Base-by-base conservation (phyloP, 2,113 vertebrate species). In the Vulpes lagopus region DNA sequence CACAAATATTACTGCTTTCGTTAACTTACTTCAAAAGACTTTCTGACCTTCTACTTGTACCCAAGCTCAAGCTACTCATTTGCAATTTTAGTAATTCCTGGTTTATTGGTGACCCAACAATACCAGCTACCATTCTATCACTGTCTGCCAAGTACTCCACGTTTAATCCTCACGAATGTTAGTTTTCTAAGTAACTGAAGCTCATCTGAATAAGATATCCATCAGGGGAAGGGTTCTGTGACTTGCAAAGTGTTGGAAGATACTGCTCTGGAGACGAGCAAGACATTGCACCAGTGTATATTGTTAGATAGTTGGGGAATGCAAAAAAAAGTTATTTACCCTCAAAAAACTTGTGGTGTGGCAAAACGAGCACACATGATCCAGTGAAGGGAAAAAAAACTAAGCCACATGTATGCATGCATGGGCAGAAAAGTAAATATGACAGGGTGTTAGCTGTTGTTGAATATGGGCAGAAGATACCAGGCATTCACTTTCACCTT, bases 1-100 rank as follows among this genome's bases (percentile, higher is more conserved):
- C 91, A 90, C 95, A 69, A 69, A 57, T 95, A 87, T 88, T 91
- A 64, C 53, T 38, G 93, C 32, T 49, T 88, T 96, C 86, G 81
- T 95, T 91, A 90, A 64, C 69, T 94, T 64, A 67, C 32, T 94
- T 87, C 67, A 83, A 67, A 95, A 76, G 62, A 7, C 62, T 94
- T 64, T 38, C 53, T 81, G 30, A 86, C 81, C 67, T 78, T 27
- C 51, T 92, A 55, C 87, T 89, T 83, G 67, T 57, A 57, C 49
- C 14, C 1, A n/a, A 22, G 27, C 14, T 51, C 51, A 87, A 69
- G 35, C 79, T 80, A n/a, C 69, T 91, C 2, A 0, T 60, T 89
- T 57, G 16, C 55, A 62, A 6, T 93, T 95, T 95, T 74, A 57
- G 51, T 55, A 35, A 38, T 57, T n/a, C 27, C 32, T 73, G 84